Percentiles rank a stretch among this genome's conserved stretches.
Conservation (phyloP, 2,113 vertebrate genomes). For the Myotis brandtii region DNA sequence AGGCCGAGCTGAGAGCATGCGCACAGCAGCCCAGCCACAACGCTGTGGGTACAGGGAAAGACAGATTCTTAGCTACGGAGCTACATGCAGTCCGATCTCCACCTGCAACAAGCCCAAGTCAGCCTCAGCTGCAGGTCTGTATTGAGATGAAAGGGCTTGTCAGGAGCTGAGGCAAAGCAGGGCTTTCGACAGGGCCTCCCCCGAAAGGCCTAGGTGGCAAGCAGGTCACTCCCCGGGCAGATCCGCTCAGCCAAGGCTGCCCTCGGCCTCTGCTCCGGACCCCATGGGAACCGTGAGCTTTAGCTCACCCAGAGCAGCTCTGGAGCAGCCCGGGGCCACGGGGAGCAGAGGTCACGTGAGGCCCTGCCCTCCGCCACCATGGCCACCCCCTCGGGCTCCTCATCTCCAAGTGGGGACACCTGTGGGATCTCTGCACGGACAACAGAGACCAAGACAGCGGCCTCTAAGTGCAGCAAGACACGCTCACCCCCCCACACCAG, state of each 20-base stretch:
- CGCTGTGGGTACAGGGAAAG: rapidly evolving
- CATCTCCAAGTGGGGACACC: neutral
- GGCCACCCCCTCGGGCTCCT: neutral
- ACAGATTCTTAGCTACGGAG: neutral
- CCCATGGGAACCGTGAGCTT: neutral
- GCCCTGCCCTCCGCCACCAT: neutral
- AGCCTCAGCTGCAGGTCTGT: neutral
- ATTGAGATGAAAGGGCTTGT: rapidly evolving
- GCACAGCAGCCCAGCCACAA: neutral
- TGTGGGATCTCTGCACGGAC: neutral
- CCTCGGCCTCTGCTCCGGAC: neutral
- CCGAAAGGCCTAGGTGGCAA: neutral
- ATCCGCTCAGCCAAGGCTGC: neutral
- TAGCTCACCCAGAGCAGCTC: neutral
- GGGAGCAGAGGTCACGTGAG: neutral
- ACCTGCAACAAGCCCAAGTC: rapidly evolving
- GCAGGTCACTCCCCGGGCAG: neutral
- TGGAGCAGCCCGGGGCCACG: neutral
- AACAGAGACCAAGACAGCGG: neutral
- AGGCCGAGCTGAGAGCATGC: neutral
- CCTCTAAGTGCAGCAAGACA: rapidly evolving
- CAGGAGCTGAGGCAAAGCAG: neutral
- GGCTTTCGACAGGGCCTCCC: neutral
- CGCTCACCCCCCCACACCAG: neutral
- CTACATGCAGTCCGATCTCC: rapidly evolving